These are phyloP conservation scores for Proisotoma minuta DNA, from an alignment of 2,888 invertebrate species.

Conservation along the genomic window DNA sequence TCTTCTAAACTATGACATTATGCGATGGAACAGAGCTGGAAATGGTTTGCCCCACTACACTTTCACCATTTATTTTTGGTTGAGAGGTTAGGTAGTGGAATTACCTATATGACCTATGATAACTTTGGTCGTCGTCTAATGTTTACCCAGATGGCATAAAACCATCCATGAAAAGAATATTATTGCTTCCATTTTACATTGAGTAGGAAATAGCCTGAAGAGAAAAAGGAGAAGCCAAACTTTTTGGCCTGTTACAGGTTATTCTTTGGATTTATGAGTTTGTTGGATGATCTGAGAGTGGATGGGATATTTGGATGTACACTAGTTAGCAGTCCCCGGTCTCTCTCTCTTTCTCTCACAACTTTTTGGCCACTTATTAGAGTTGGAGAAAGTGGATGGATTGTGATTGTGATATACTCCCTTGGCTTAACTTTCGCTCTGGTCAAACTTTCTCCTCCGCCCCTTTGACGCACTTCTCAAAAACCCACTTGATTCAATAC, in stretches of 20 bases:
- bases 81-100: no score
- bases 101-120: conserved; percentile 4
- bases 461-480: conserved; percentile 3
- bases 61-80: no score
- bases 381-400: neutral
- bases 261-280: conserved; percentile 8
- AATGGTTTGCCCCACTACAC: neutral
- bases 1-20: neutral
- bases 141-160: conserved; percentile 8
- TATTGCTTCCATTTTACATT: neutral
- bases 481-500: neutral
- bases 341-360: no score
- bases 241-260: conserved; percentile 3
- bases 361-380: no score
- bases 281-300: conserved; percentile 1
- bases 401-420: conserved; percentile 12
- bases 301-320: no score
- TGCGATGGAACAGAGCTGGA: neutral
- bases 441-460: conserved; percentile 11
- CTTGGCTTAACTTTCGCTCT: conserved; percentile 10
- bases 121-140: conserved; percentile 8
- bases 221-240: neutral
- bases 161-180: neutral
- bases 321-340: no score
- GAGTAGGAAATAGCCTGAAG: conserved; percentile 6